These are phyloP conservation scores for Oenanthe oenanthe DNA, from an alignment of 2,113 vertebrate genomes.

Conservation along the genomic window DNA sequence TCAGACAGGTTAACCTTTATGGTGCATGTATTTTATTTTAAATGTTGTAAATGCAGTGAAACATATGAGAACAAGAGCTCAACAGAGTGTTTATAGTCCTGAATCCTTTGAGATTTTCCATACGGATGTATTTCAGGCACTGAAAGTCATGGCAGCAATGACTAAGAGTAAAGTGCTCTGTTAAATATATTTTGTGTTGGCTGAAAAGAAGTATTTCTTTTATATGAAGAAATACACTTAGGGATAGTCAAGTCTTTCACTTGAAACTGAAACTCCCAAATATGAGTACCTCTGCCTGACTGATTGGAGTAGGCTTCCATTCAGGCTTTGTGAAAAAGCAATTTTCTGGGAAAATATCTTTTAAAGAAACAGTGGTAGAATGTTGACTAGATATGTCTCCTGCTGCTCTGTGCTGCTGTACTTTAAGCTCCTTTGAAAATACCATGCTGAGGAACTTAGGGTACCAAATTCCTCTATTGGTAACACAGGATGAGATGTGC, in stretches of 20 bases:
- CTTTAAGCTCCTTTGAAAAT: background rate
- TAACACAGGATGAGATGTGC: background rate
- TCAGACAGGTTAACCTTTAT: background rate
- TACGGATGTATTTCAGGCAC: background rate
- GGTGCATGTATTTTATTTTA: background rate
- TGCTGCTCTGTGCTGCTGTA: background rate
- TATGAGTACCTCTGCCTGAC: background rate
- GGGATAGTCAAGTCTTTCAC: background rate
- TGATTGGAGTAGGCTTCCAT: background rate
- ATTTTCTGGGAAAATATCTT: background rate
- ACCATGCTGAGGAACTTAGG: accelerated
- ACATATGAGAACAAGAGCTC: background rate
- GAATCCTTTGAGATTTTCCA: background rate
- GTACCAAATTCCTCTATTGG: background rate
- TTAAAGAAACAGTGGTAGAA: background rate
- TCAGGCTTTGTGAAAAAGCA: background rate
- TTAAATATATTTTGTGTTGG: background rate
- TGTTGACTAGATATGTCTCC: background rate
- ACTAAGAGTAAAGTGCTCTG: background rate
- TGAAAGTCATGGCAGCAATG: background rate
- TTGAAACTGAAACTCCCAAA: background rate
- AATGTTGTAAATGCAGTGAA: background rate
- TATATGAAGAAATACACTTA: background rate
- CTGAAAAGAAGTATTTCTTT: background rate
- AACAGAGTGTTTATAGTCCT: background rate